phyloP scores from a whole-genome alignment of 1,140 invertebrate genomes.

The Conus ventricosus region DNA sequence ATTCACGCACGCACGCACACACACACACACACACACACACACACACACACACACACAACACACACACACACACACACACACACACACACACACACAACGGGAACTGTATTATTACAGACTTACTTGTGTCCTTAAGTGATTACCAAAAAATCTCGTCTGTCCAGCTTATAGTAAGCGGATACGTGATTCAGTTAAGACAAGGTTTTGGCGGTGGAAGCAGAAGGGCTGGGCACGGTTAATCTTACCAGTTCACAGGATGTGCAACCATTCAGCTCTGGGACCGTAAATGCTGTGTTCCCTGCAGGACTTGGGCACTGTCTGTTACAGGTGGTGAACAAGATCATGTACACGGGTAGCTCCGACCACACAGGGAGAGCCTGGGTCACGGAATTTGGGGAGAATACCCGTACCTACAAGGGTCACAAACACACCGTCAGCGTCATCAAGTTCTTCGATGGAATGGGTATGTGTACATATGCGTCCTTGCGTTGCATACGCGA shows the following conservation, averaged over 20 bases:
- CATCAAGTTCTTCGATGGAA: conserved; percentile 76
- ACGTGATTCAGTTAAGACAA: too few relatives aligned
- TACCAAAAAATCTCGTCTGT: too few relatives aligned
- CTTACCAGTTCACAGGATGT: too few relatives aligned
- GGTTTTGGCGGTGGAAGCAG: too few relatives aligned
- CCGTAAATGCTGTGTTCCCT: neutral
- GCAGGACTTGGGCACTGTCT: neutral
- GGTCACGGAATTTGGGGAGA: conserved; percentile 79
- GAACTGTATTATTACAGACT: too few relatives aligned
- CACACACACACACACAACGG: neutral
- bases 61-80: conserved; percentile 12
- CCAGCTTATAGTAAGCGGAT: too few relatives aligned
- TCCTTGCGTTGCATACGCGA: neutral
- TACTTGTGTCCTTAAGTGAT: too few relatives aligned
- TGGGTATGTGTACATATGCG: conserved; percentile 72
- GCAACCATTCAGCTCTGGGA: too few relatives aligned
- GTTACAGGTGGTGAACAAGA: conserved; percentile 75
- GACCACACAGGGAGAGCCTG: conserved; percentile 78
- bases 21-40: conserved; percentile 1
- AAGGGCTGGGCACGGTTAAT: too few relatives aligned
- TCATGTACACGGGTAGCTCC: conserved; percentile 77
- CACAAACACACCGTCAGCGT: conserved; percentile 76
- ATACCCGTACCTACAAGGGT: conserved; percentile 76
- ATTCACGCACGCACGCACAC: neutral
- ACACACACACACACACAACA: conserved; percentile 1